These are phyloP conservation scores for Agrochola lychnidis DNA, from an alignment of 2,888 invertebrate species.

Conservation along the genomic window DNA sequence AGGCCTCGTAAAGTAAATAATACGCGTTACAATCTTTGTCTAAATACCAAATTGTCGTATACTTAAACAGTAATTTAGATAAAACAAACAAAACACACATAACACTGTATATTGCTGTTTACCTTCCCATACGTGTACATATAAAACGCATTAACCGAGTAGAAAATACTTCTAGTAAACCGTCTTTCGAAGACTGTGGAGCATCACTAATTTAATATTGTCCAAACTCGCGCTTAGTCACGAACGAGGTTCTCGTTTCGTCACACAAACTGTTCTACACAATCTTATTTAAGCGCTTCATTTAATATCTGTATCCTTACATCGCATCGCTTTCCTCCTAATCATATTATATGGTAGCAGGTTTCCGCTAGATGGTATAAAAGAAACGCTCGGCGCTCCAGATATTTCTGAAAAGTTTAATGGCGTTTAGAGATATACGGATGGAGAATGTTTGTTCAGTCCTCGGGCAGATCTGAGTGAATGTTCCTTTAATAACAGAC, in stretches of 20 bases:
- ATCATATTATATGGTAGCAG: slow-evolving; percentile 50
- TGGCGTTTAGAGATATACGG: slow-evolving; percentile 42
- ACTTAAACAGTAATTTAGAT: slow-evolving; percentile 34
- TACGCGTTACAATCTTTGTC: slow-evolving; percentile 29
- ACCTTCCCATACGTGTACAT: slow-evolving; percentile 55
- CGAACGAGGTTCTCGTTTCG: slow-evolving; percentile 71
- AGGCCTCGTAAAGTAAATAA: background rate
- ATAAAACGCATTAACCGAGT: slow-evolving; percentile 53
- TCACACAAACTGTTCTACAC: slow-evolving; percentile 70
- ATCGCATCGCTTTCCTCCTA: slow-evolving; percentile 41
- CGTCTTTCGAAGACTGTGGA: slow-evolving; percentile 61
- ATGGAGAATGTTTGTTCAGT: slow-evolving; percentile 46
- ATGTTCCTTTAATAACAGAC: slow-evolving; percentile 34
- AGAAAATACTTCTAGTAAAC: slow-evolving; percentile 57
- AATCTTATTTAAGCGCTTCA: slow-evolving; percentile 72
- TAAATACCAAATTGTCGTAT: slow-evolving; percentile 43
- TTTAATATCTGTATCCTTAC: slow-evolving; percentile 54
- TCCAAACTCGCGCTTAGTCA: slow-evolving; percentile 66
- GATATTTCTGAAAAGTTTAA: slow-evolving; percentile 37
- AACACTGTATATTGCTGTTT: slow-evolving; percentile 51
- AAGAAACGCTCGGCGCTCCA: slow-evolving; percentile 4
- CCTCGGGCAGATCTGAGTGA: slow-evolving; percentile 35
- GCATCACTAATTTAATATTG: slow-evolving; percentile 78
- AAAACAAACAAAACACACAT: slow-evolving; percentile 52
- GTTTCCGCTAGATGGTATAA: slow-evolving; percentile 26